Evolutionary conservation across 35 echinoderm and acorn worm species (phyloP).

Genomic region (Heliocidaris tuberculata): DNA sequence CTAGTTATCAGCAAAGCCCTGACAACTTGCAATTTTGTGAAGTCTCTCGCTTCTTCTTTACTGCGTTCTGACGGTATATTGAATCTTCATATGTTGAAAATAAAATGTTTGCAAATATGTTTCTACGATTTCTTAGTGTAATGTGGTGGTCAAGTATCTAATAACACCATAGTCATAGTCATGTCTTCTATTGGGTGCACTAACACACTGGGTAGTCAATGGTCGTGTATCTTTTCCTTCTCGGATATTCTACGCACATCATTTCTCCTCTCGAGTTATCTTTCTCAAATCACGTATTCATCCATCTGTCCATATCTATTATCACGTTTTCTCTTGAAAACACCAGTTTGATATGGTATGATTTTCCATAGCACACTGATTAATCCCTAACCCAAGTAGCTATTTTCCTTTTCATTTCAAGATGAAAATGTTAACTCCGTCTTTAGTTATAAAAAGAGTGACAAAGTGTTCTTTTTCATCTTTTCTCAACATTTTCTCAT

Average conservation of each 20-base stretch:
- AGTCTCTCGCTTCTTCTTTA: too few species aligned
- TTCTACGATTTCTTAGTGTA: neutral
- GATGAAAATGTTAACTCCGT: neutral
- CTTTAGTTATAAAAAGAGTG: neutral
- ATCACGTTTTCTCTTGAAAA: neutral
- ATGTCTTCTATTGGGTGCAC: neutral
- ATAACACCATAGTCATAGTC: neutral
- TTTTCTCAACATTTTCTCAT: neutral
- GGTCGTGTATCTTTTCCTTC: conserved; percentile 14
- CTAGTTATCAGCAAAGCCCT: neutral
- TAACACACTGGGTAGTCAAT: conserved; percentile 25
- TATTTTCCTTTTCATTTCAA: neutral
- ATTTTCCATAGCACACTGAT: neutral
- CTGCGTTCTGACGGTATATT: neutral
- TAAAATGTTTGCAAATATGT: neutral
- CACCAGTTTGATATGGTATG: neutral
- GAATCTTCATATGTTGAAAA: neutral
- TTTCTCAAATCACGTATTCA: conserved; percentile 14
- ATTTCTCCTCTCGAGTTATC: neutral
- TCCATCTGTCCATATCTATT: neutral
- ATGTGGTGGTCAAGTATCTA: neutral
- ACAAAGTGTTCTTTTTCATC: neutral
- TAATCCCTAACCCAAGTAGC: neutral
- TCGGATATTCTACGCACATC: conserved; percentile 20
- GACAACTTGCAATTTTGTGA: neutral